Base-by-base conservation (phyloP, 2,797 vertebrate genomes). In the Phrynocephalus guinanensis region DNA sequence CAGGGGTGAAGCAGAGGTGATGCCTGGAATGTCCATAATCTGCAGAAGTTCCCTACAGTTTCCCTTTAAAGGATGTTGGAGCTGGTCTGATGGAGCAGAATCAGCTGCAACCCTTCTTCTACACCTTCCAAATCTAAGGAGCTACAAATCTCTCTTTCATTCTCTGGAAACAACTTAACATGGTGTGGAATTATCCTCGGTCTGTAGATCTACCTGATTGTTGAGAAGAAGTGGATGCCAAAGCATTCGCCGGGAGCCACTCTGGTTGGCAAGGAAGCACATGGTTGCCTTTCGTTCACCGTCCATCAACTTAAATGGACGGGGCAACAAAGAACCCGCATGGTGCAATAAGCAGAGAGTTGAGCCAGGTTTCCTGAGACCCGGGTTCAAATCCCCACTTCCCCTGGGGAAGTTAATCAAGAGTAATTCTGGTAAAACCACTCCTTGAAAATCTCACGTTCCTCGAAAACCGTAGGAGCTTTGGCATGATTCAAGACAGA, bases 11-110 rank as follows among this genome's bases (percentile, higher is more conserved):
- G 63, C 13, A 38, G 24, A 85, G 11, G 60, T 72, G 88, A 86
- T 79, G 86, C 8, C 38, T 79, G 0, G 56, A 82, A 87, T 80
- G 52, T 52, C 11, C 67, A 86, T 71, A 83, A 89, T 85, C 77
- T 73, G 5, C 88, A 87, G 87, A 30, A 48, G 76, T 28, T 52
- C 52, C 52, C 7, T 52, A 52, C 52, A 3, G 8, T 38, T 72
- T 15, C 33, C 6, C 0, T 85, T 88, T 33, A 76, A 7, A 75
- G 75, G 22, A 68, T 26, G 52, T 2, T 66, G 75, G 15, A 85
- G 75, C 44, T 44, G 13, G 0, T 24, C 11, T 1, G 10, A 85
- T 66, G 7, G 38, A 91, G 85, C 71, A 24, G 82, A 85, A 28
- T 38, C 70, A 85, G 18, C 33, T 63, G 13, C 7, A 86, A 82